phyloP scores from a whole-genome alignment of 2,888 invertebrate species.

The Drosophila cognata region DNA sequence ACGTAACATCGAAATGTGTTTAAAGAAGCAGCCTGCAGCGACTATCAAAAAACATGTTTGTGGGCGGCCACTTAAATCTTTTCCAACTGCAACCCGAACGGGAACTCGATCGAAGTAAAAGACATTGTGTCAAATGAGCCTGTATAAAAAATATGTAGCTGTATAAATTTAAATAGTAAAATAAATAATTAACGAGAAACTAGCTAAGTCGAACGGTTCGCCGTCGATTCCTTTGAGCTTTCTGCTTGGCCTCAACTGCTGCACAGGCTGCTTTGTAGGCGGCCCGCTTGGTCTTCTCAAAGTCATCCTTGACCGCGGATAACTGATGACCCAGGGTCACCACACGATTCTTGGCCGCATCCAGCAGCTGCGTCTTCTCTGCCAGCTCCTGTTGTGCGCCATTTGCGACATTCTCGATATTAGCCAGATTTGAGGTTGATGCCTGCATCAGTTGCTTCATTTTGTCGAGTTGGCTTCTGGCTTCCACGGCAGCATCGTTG shows the following conservation, averaged over 20 bases:
- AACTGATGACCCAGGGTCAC: constrained; percentile 88
- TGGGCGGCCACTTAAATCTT: neutral
- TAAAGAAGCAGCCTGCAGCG: neutral
- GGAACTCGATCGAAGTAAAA: no score
- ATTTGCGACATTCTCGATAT: constrained; percentile 88
- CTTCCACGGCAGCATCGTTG: constrained; percentile 87
- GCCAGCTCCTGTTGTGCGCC: constrained; percentile 88
- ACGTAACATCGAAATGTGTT: neutral
- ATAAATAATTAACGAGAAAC: neutral
- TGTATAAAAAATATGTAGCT: constrained; percentile 1
- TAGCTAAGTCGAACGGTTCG: neutral
- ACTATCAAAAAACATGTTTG: neutral
- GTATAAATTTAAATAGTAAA: neutral
- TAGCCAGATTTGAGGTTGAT: constrained; percentile 86
- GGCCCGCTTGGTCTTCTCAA: constrained; percentile 89
- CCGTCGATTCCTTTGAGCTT: constrained; percentile 56
- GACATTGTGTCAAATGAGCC: no score
- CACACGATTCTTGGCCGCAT: constrained; percentile 88
- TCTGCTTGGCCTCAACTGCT: constrained; percentile 89
- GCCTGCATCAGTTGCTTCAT: constrained; percentile 85
- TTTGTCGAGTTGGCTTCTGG: constrained; percentile 86
- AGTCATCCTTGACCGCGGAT: constrained; percentile 87
- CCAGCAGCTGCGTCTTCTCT: constrained; percentile 89
- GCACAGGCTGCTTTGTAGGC: constrained; percentile 89
- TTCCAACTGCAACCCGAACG: neutral